Evolutionary conservation across 2,113 vertebrate genomes (phyloP), one percentile per base, ranked within the genome.

Genomic region (Hydropotes inermis): DNA sequence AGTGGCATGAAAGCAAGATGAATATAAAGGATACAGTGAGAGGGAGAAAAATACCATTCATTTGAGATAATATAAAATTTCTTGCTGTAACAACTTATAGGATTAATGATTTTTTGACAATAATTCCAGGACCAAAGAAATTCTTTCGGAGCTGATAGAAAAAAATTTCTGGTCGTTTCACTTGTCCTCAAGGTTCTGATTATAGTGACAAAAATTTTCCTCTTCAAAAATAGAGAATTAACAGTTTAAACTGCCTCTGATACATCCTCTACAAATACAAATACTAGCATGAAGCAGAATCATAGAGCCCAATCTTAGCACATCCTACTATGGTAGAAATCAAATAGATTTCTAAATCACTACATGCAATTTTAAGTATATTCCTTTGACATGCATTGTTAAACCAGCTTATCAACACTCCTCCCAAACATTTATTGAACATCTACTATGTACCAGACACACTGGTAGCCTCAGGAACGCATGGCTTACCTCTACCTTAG

Each of bases 41-140:
- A 3, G 13, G 10, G 3, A 89, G 47, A 84, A 90, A 93, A 93
- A 93, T 61, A 33, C 12, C 70, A 93, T 85, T 89, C 55, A 90
- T 27, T 82, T 6, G 3, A 61, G 52, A 93, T 74, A 84, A 94
- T 82, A 86, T 61, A 93, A 94, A 94, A 61, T 28, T 33, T 70
- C 43, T 89, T 89, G 36, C 57, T 93, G 36, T 43, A 78, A 55
- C n/a, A 64, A 89, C 76, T 97, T 92, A 85, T 2, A 94, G 25
- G 92, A 88, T 93, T 95, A 79, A 96, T 95, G 45, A 84, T 84
- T 95, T 97, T 97, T 88, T 87, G 33, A 96, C 64, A 89, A 47
- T 81, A 97, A 97, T 87, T 95, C 45, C 27, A 91, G n/a, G 17
- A 43, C 33, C 58, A 87, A 87, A 54, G 57, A 95, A 94, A 89